phyloP scores from a whole-genome alignment of 2,797 vertebrate species.

The Girardinus metallicus region DNA sequence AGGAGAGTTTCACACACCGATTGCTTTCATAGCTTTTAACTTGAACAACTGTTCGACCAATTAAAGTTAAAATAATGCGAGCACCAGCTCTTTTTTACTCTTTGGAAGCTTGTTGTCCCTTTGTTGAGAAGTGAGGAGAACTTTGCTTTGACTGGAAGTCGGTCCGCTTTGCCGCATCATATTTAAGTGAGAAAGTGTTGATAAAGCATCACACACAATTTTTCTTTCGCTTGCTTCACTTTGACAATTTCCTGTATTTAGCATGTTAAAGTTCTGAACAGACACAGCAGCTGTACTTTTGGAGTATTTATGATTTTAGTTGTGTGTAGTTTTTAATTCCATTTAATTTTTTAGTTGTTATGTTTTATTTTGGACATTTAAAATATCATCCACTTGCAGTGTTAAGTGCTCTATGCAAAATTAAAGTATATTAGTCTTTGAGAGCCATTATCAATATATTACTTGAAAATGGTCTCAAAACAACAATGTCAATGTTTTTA shows the following conservation, averaged over 20 bases:
- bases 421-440: too few relatives aligned
- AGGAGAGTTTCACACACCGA: background rate
- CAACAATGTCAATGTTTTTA: background rate
- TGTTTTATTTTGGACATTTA: too few relatives aligned
- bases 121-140: background rate
- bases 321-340: too few relatives aligned
- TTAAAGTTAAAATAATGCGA: background rate
- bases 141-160: background rate
- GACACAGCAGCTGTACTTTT: background rate
- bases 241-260: background rate
- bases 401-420: too few relatives aligned
- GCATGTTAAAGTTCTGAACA: background rate
- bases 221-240: background rate
- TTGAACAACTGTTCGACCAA: background rate
- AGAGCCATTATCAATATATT: too few relatives aligned
- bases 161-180: background rate
- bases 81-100: background rate
- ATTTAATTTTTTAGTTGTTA: too few relatives aligned
- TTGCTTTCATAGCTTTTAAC: background rate
- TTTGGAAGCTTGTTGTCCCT: background rate
- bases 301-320: too few relatives aligned
- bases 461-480: too few relatives aligned
- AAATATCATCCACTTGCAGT: too few relatives aligned
- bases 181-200: background rate
- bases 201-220: background rate